Conservation (phyloP, 2,797 vertebrate species). For the Acipenser transmontanus region DNA sequence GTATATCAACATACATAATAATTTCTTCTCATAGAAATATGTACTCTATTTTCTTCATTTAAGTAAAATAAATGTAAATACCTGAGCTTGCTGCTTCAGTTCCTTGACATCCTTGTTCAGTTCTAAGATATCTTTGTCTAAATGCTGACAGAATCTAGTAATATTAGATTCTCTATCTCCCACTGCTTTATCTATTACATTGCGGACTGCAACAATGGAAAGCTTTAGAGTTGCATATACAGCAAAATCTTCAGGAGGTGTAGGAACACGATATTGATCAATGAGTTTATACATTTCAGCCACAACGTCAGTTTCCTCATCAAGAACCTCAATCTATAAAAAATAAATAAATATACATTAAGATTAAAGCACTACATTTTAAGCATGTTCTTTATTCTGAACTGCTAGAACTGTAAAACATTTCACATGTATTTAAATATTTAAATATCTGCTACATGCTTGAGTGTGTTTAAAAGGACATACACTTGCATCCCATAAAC, state of each 20-base stretch:
- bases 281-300: constrained; percentile 74
- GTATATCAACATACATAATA: not conserved
- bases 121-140: constrained; percentile 63
- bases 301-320: constrained; percentile 58
- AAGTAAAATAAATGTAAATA: constrained; percentile 26
- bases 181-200: constrained; percentile 52
- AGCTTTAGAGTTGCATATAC: constrained; percentile 63
- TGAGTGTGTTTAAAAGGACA: no score
- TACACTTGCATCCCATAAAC: no score
- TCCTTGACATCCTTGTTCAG: constrained; percentile 58
- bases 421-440: no score
- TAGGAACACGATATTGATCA: constrained; percentile 57
- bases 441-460: no score
- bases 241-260: constrained; percentile 68
- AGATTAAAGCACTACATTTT: no score
- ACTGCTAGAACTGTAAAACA: no score
- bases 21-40: not conserved
- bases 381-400: no score
- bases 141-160: constrained; percentile 56
- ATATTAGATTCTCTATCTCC: constrained; percentile 51
- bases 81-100: constrained; percentile 57
- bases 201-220: constrained; percentile 49
- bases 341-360: not conserved
- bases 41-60: no score
- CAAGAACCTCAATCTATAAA: constrained; percentile 59